Percentiles rank a stretch among this genome's conserved stretches.
These are phyloP conservation scores for Camponotus pennsylvanicus DNA, from an alignment of 1,140 invertebrate genomes.

Conservation along the genomic window DNA sequence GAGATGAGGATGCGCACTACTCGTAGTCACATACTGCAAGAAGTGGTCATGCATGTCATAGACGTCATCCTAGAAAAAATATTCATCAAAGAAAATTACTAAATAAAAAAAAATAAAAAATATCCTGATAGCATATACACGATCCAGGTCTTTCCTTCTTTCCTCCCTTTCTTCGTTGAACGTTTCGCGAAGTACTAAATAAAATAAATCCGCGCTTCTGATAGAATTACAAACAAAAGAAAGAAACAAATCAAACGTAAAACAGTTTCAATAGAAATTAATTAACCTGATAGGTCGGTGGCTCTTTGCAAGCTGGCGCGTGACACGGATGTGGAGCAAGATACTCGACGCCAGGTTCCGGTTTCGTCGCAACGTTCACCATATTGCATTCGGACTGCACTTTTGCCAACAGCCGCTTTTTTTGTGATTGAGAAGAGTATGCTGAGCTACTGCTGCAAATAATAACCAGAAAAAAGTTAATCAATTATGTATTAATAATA, in stretches of 20 bases:
- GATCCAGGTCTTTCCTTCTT: neutral
- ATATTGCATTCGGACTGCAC: constrained; percentile 93
- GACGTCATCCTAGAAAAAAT: constrained; percentile 83
- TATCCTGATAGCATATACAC: neutral
- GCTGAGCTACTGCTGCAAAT: constrained; percentile 80
- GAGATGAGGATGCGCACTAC: constrained; percentile 83
- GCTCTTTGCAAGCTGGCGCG: constrained; percentile 86
- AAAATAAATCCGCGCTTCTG: neutral
- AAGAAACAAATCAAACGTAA: constrained; percentile 8
- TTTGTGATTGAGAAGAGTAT: constrained; percentile 91
- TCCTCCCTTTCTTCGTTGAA: neutral
- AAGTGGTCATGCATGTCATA: constrained; percentile 86
- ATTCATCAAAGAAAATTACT: constrained; percentile 75
- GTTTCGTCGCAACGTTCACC: constrained; percentile 85
- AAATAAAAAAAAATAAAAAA: constrained; percentile 6
- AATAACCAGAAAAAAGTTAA: neutral
- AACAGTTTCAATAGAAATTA: constrained; percentile 11
- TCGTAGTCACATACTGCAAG: constrained; percentile 87
- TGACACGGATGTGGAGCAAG: constrained; percentile 85
- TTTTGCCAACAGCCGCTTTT: constrained; percentile 95
- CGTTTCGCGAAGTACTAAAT: neutral
- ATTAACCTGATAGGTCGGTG: constrained; percentile 84
- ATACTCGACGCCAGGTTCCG: constrained; percentile 85
- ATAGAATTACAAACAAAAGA: neutral
- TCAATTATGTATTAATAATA: neutral